A percentile compares a stretch with the other conserved stretches of the same genome.
phyloP scores from a whole-genome alignment of 53 echinoderm and acorn worm genomes.

The Apostichopus leukothele region DNA sequence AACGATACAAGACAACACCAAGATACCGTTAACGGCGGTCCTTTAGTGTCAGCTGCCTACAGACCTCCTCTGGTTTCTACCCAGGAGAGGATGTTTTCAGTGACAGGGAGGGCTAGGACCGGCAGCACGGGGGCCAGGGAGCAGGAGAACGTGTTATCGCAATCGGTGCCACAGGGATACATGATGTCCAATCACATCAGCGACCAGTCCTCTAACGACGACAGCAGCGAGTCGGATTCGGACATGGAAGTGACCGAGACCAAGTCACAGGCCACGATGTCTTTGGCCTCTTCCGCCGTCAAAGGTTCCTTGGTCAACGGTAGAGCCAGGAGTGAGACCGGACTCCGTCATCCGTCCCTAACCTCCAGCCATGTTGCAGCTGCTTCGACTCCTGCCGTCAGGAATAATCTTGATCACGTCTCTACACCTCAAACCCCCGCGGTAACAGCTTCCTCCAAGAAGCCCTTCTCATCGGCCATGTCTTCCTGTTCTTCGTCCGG shows the following conservation, averaged over 20 bases:
- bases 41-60: slow-evolving; percentile 57
- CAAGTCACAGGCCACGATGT: slow-evolving; percentile 34
- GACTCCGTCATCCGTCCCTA: not conserved
- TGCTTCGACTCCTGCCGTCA: not conserved
- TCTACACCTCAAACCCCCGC: slow-evolving; percentile 5
- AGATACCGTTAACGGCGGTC: slow-evolving; percentile 31
- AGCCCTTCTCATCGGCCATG: slow-evolving; percentile 47
- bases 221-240: not conserved
- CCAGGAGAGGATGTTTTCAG: slow-evolving; percentile 57
- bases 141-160: not conserved
- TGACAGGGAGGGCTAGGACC: slow-evolving; percentile 33
- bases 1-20: not conserved
- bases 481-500: slow-evolving; percentile 79
- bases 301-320: slow-evolving; percentile 19
- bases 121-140: not conserved
- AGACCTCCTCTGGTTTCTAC: slow-evolving; percentile 57
- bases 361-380: slow-evolving; percentile 43
- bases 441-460: slow-evolving; percentile 24
- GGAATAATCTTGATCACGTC: not conserved
- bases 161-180: slow-evolving; percentile 23
- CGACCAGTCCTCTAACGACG: slow-evolving; percentile 39
- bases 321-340: not conserved
- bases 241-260: slow-evolving; percentile 22
- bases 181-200: slow-evolving; percentile 51
- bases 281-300: slow-evolving; percentile 7